Evolutionary conservation across 2,797 vertebrate species (phyloP).

Genomic region (Crenichthys baileyi): DNA sequence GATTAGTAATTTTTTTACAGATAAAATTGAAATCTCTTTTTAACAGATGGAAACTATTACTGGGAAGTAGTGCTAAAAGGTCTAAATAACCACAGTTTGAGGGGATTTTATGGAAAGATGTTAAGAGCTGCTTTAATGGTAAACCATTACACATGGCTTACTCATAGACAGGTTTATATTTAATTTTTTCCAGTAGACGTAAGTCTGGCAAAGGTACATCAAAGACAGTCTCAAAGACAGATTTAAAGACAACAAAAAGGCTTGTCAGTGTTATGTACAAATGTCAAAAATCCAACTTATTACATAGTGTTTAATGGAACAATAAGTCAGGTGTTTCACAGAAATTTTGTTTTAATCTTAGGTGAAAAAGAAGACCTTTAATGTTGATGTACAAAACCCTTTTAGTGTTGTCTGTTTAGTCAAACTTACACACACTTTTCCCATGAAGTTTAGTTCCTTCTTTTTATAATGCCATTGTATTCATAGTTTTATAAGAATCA

Average conservation of each 20-base stretch:
- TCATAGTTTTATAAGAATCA: slow-evolving; percentile 59
- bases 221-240: slow-evolving; percentile 29
- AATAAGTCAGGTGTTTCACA: slow-evolving; percentile 54
- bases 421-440: slow-evolving; percentile 78
- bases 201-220: slow-evolving; percentile 39
- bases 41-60: slow-evolving; percentile 72
- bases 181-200: slow-evolving; percentile 27
- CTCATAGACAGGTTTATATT: slow-evolving; percentile 50
- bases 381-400: slow-evolving; percentile 48
- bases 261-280: not conserved
- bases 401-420: slow-evolving; percentile 57
- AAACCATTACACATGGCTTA: slow-evolving; percentile 47
- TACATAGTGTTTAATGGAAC: slow-evolving; percentile 44
- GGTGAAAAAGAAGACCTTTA: slow-evolving; percentile 52
- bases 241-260: slow-evolving; percentile 1
- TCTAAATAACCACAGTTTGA: slow-evolving; percentile 65
- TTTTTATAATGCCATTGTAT: slow-evolving; percentile 57
- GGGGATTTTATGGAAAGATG: slow-evolving; percentile 58
- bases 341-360: slow-evolving; percentile 62
- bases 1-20: slow-evolving; percentile 44
- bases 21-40: slow-evolving; percentile 66
- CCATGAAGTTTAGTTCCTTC: slow-evolving; percentile 50
- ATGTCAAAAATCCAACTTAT: slow-evolving; percentile 45
- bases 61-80: slow-evolving; percentile 56
- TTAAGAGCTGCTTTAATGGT: slow-evolving; percentile 45